Evolutionary conservation across 2,113 vertebrate genomes (phyloP).

Genomic region (Serinus canaria): DNA sequence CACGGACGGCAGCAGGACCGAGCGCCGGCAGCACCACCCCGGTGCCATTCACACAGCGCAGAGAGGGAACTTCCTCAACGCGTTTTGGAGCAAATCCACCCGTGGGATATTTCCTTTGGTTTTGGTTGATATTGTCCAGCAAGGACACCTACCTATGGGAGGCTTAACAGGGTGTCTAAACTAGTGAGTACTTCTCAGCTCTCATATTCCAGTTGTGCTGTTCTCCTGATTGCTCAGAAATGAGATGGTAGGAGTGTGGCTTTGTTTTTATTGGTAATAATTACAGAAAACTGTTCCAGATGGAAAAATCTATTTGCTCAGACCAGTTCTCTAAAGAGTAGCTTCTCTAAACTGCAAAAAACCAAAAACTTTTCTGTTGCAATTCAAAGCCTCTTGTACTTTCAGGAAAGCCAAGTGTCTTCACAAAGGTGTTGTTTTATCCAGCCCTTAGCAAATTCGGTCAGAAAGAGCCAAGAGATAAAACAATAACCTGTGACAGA

Average conservation of each 20-base stretch:
- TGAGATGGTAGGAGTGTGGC: neutral
- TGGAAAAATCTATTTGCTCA: constrained; percentile 7
- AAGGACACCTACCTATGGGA: neutral
- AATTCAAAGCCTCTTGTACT: neutral
- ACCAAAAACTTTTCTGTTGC: neutral
- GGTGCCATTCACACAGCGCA: neutral
- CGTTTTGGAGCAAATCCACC: neutral
- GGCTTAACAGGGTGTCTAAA: neutral
- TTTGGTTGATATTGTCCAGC: rapidly evolving
- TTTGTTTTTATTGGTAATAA: neutral
- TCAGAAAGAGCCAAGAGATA: neutral
- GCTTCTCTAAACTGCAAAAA: neutral
- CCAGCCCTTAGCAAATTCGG: rapidly evolving
- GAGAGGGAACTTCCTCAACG: neutral
- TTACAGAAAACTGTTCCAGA: neutral
- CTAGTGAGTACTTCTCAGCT: neutral
- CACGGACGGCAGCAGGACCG: neutral
- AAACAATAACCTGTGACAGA: neutral
- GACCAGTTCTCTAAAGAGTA: neutral
- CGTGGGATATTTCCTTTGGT: neutral
- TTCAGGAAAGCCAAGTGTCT: neutral
- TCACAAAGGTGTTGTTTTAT: neutral
- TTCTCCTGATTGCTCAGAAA: neutral
- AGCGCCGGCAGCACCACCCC: neutral
- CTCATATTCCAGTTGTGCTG: neutral